Evolutionary conservation across 2,797 vertebrate species (phyloP), one percentile per base, ranked within the genome.

Genomic region (Helostoma temminkii): DNA sequence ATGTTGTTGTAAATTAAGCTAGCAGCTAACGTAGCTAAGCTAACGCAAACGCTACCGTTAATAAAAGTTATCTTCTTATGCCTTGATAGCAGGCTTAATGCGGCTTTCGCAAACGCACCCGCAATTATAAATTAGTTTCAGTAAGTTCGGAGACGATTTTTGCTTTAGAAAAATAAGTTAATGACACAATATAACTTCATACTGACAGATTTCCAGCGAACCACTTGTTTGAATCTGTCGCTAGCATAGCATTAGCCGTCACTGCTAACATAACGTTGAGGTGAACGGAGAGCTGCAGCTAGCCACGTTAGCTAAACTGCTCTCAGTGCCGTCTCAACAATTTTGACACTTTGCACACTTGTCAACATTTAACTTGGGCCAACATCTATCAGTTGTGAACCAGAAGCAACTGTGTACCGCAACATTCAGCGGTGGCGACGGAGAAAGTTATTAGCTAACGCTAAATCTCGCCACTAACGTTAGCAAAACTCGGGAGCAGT

Each of bases 151-250:
- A 12, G 8, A 1, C 7, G 2, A 50, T 2, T 9, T 2, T 1
- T 22, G 25, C 3, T 16, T 22, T 9, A 22, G 0, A 18, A 50
- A 3, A 9, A 4, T 0, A 16, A 28, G 58, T 72, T 48, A 60
- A 24, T 0, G 0, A 7, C 1, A 1, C 25, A n/a, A 6, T 15
- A 1, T 4, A 47, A 76, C 54, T 82, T 80, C 26, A 77, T 70
- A 8, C 57, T 53, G 74, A 66, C 66, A 18, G 14, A 24, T 55
- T 76, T 72, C 36, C 65, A 76, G 58, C 37, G 57, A 84, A 84
- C 81, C 86, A 92, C 84, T 89, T 89, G 89, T 90, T 85, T 77
- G 87, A 89, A 65, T 87, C 28, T 50, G 16, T 16, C 39, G 70
- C 58, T 63, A 48, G 46, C 82, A 61, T 65, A 18, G 19, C 71